Evolutionary conservation across 2,888 invertebrate species (phyloP), one percentile per base, ranked within the genome.

Genomic region (Platypus cylindrus): DNA sequence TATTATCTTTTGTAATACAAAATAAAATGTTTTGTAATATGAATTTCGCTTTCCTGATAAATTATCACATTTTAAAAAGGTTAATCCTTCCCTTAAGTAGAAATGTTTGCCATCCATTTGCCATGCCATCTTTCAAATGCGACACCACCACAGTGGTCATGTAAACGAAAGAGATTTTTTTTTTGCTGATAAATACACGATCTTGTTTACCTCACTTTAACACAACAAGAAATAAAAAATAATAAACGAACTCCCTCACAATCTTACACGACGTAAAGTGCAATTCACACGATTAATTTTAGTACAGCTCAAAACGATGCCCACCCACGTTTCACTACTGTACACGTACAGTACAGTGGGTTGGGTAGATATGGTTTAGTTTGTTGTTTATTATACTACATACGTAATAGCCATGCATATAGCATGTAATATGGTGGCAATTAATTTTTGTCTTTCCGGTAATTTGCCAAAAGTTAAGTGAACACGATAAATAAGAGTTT

Each of bases 251-350:
- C n/a, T n/a, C n/a, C n/a, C n/a, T n/a, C n/a, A n/a, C n/a, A n/a
- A n/a, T n/a, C n/a, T n/a, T n/a, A n/a, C n/a, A n/a, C n/a, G n/a
- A n/a, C 34, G 37, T 37, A 41, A 41, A 35, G 37, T 26, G 23
- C 18, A 32, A 32, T 41, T 41, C 41, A 41, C 41, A 41, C 41
- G 32, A 41, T 41, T 41, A 37, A 41, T 41, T 29, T 37, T 32
- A 20, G 32, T 13, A n/a, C 16, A 13, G 28, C n/a, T 3, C 27
- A 12, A 27, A 27, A 13, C 17, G 20, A 13, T 15, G 38, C 13
- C 41, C 41, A 41, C 41, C 41, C 41, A 41, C 41, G 24, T 35
- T 8, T n/a, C n/a, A n/a, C n/a, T n/a, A n/a, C n/a, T n/a, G n/a
- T n/a, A n/a, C n/a, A n/a, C n/a, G n/a, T n/a, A n/a, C n/a, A n/a